Evolutionary conservation across 2,888 invertebrate genomes (phyloP).

Genomic region (Monochamus alternatus): DNA sequence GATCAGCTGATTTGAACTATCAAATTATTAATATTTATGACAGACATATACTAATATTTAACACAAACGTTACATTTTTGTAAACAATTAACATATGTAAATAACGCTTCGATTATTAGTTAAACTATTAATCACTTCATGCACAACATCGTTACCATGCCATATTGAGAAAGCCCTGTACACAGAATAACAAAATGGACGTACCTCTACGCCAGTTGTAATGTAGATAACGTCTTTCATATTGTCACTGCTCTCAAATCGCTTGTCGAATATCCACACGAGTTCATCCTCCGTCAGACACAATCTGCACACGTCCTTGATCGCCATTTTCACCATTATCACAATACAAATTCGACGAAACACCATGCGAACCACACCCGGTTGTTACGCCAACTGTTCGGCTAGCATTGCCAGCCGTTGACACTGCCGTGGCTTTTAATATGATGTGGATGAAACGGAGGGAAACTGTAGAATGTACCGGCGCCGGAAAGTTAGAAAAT

Average conservation of each 20-base stretch:
- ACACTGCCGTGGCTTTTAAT: background rate
- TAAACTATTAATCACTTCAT: too few species aligned
- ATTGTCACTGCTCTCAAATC: constrained; percentile 40
- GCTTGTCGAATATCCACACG: constrained; percentile 50
- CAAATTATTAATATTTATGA: background rate
- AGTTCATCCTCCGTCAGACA: constrained; percentile 56
- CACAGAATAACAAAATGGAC: constrained; percentile 3
- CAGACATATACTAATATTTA: too few species aligned
- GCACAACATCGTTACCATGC: background rate
- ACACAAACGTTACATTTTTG: too few species aligned
- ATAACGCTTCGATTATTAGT: too few species aligned
- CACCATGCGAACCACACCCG: background rate
- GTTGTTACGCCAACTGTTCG: background rate
- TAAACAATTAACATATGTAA: too few species aligned
- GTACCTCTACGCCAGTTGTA: constrained; percentile 54
- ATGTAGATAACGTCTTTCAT: constrained; percentile 50
- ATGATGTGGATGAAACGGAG: background rate
- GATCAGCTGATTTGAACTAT: background rate
- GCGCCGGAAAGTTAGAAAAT: background rate
- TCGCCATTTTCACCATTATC: background rate
- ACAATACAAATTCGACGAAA: background rate
- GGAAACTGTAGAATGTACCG: background rate
- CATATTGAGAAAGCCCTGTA: constrained; percentile 18
- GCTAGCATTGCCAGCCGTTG: background rate
- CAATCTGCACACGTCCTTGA: constrained; percentile 54